A percentile compares a stretch with the other conserved stretches of the same genome.
Evolutionary conservation across 2,888 invertebrate genomes (phyloP).

Genomic region (Aricia artaxerxes): DNA sequence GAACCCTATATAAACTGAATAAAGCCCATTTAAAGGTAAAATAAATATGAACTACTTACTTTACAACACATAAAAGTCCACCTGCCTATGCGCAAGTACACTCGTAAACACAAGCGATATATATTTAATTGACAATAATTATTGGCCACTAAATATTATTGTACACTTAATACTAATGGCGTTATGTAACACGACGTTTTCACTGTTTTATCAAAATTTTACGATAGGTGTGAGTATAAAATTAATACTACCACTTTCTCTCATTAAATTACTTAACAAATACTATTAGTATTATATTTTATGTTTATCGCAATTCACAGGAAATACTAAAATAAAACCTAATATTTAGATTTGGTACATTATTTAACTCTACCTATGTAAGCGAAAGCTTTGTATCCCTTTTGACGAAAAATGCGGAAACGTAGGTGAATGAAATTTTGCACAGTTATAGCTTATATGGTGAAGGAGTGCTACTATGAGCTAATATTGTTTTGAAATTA

Average conservation of each 20-base stretch:
- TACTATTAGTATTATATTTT: not conserved
- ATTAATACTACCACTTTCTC: not conserved
- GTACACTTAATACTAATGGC: not conserved
- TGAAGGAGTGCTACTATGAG: too few relatives aligned
- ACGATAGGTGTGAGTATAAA: not conserved
- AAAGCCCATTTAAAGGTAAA: not conserved
- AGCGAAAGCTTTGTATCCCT: too few relatives aligned
- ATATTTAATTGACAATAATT: conserved; percentile 19
- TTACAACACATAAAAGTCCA: conserved; percentile 55
- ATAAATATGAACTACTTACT: conserved; percentile 42
- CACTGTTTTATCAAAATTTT: not conserved
- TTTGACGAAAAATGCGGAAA: too few relatives aligned
- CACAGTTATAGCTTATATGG: too few relatives aligned
- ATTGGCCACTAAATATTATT: not conserved
- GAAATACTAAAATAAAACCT: too few relatives aligned
- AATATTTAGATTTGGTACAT: too few relatives aligned
- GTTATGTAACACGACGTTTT: not conserved
- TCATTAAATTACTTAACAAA: not conserved
- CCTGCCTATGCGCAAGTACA: conserved; percentile 52
- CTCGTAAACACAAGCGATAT: conserved; percentile 34
- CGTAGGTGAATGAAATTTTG: too few relatives aligned
- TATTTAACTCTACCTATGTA: too few relatives aligned
- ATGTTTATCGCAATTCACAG: too few relatives aligned
- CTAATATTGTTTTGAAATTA: too few relatives aligned
- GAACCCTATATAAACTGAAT: not conserved